Base-by-base conservation (phyloP, 2,888 invertebrate species). In the Lagria hirta region DNA sequence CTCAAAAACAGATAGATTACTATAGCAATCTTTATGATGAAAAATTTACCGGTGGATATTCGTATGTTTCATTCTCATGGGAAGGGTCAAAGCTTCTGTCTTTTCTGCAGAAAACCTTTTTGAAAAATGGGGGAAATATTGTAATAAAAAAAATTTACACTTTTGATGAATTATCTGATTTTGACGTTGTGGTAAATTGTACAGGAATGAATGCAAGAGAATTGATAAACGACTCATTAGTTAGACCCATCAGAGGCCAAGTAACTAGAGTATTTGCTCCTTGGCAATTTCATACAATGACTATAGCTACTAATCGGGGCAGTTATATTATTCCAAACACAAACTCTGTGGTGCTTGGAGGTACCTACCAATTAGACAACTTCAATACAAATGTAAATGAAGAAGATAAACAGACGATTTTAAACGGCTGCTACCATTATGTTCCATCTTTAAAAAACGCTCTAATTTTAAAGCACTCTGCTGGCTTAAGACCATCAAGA, bases 161-260 rank as follows among this genome's bases (percentile, higher is more conserved):
- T 32, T 63, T 84, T 1, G 65, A 79, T 3, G 72, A 77, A 17
- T 37, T 66, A 10, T 55, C 69, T 1, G 57, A 61, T 8, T 69
- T 66, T 58, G 83, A 88, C 62, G 74, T 87, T 1, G 73, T 92
- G n/a, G 76, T 92, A 24, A 91, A 92, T 66, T 92, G 91, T 55
- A 76, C 82, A 1, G 92, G 88, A 1, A 61, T 91, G 1, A 82
- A 81, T 1, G 80, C 90, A 0, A 73, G 74, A 51, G 51, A 73
- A 4, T 65, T 91, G 0, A 75, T 82, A 1, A 73, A 75, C 1
- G 91, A 92, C 72, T 53, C 66, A 0, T 62, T 65, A 18, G 73
- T 88, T 29, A 70, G 71, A 37, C 78, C 91, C 1, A 78, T 88
- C 28, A 76, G 92, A 51, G 91, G 91, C 3, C 91, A 91, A 72